Evolutionary conservation across 35 echinoderm and acorn worm species (phyloP).

Genomic region (Eucidaris tribuloides): DNA sequence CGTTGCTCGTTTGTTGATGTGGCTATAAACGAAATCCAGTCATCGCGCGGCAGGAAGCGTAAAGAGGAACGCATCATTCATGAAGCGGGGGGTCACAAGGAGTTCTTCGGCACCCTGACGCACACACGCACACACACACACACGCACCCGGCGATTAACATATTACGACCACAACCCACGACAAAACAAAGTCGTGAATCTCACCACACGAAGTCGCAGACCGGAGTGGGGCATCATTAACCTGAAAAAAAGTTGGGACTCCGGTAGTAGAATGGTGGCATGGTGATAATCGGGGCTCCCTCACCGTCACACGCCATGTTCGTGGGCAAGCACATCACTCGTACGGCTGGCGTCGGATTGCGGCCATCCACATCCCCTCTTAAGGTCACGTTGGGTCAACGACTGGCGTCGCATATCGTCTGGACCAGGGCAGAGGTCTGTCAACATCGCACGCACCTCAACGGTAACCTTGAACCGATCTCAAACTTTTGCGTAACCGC

Average conservation of each 20-base stretch:
- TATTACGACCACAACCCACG: not conserved
- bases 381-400: slow-evolving; percentile 26
- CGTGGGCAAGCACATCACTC: not conserved
- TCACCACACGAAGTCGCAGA: too few relatives aligned
- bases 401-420: not conserved
- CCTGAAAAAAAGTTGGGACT: not conserved
- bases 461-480: too few relatives aligned
- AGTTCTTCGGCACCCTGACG: not conserved
- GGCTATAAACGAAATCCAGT: not conserved
- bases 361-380: not conserved
- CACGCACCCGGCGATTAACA: slow-evolving; percentile 3
- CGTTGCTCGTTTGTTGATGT: not conserved
- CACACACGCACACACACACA: not conserved
- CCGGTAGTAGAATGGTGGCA: not conserved
- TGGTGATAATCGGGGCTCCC: not conserved
- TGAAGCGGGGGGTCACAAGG: slow-evolving; percentile 14
- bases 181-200: too few relatives aligned
- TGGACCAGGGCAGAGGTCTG: not conserved
- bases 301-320: slow-evolving; percentile 1
- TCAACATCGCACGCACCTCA: not conserved
- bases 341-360: slow-evolving; percentile 8
- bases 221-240: not conserved
- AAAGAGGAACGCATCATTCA: not conserved
- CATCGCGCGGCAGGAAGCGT: slow-evolving; percentile 12
- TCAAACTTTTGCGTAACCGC: too few relatives aligned